Percentiles rank a stretch among this genome's conserved stretches.
These are phyloP conservation scores for Teinopalpus imperialis DNA, from an alignment of 2,888 invertebrate genomes.

Conservation along the genomic window DNA sequence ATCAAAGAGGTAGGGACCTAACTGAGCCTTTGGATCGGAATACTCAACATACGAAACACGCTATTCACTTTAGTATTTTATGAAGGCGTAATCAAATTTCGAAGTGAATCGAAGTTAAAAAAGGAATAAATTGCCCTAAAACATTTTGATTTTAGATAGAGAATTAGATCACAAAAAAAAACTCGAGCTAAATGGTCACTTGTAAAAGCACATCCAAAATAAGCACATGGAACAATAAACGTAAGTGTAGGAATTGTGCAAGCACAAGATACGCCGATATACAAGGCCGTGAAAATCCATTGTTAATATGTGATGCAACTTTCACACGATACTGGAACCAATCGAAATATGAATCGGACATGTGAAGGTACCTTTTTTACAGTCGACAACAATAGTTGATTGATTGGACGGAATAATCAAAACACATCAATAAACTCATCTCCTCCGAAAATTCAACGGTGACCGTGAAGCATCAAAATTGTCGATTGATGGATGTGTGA, in stretches of 20 bases:
- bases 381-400: constrained; percentile 28
- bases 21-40: too few species aligned
- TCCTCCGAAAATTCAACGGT: constrained; percentile 21
- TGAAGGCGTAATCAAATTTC: too few species aligned
- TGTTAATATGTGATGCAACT: constrained; percentile 25
- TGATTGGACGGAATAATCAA: constrained; percentile 26
- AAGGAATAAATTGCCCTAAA: too few species aligned
- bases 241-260: constrained; percentile 15
- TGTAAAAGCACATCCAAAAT: background rate
- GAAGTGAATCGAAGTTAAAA: too few species aligned
- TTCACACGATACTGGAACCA: constrained; percentile 25
- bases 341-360: constrained; percentile 22
- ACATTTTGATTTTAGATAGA: too few species aligned
- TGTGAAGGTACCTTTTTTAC: constrained; percentile 25
- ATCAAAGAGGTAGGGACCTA: too few species aligned
- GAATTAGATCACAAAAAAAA: too few species aligned
- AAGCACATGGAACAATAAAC: constrained; percentile 9
- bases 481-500: background rate
- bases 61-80: too few species aligned
- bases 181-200: constrained; percentile 5
- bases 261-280: constrained; percentile 7
- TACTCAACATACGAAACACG: too few species aligned
- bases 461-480: constrained; percentile 25
- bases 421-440: background rate
- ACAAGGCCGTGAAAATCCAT: constrained; percentile 24